Evolutionary conservation across 2,888 invertebrate genomes (phyloP).

Genomic region (Pyrochroa serraticornis): DNA sequence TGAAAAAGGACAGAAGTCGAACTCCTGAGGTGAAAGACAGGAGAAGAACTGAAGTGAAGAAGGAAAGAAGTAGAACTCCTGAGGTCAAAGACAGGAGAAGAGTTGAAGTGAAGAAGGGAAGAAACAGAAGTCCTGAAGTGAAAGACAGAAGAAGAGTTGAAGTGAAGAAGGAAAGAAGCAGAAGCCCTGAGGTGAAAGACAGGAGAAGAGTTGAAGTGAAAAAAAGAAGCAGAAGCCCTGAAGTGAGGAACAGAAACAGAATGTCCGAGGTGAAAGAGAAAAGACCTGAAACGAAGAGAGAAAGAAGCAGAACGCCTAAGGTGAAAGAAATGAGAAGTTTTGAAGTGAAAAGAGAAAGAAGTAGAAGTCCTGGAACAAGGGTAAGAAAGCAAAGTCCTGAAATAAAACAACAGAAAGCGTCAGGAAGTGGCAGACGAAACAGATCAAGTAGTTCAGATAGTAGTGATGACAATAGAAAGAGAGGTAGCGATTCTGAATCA

Average conservation of each 20-base stretch:
- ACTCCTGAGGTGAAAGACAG: conserved; percentile 24
- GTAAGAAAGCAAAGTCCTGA: conserved; percentile 4
- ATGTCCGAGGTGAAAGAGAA: background rate
- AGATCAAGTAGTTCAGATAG: conserved; percentile 4
- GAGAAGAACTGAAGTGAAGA: conserved; percentile 11
- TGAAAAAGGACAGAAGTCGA: conserved; percentile 38
- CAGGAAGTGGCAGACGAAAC: background rate
- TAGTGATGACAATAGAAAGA: background rate
- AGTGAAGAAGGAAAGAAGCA: conserved; percentile 16
- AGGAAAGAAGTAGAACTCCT: background rate
- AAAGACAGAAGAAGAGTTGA: background rate
- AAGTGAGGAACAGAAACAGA: background rate
- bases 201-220: conserved; percentile 3
- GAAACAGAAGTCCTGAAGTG: conserved; percentile 40
- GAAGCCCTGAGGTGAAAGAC: background rate
- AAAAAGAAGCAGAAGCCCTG: conserved; percentile 3
- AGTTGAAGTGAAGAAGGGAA: conserved; percentile 15
- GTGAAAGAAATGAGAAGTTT: conserved; percentile 8
- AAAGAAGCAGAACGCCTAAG: conserved; percentile 40
- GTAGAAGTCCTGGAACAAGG: background rate
- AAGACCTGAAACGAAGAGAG: conserved; percentile 3
- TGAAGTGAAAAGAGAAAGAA: conserved; percentile 15
- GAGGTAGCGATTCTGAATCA: background rate
- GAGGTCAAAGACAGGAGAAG: conserved; percentile 5
- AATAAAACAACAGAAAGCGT: conserved; percentile 4